phyloP scores from a whole-genome alignment of 2,113 vertebrate genomes.

The Cavia porcellus region DNA sequence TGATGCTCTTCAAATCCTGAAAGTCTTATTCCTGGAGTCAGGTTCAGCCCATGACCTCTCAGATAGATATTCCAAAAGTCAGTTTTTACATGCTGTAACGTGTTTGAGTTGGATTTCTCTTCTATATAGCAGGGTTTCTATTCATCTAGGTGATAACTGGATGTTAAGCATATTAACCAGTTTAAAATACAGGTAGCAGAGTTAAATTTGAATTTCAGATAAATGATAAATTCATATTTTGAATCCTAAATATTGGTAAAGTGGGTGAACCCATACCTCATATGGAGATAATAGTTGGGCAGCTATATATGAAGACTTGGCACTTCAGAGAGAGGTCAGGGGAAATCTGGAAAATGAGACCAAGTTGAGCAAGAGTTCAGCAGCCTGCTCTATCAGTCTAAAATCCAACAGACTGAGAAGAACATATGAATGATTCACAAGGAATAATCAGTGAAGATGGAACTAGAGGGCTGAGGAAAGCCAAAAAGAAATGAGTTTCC shows the following conservation, averaged over 20 bases:
- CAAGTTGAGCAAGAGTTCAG: background rate
- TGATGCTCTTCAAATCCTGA: background rate
- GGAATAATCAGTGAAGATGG: background rate
- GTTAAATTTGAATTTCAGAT: constrained; percentile 56
- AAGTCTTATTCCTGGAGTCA: background rate
- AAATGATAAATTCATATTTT: background rate
- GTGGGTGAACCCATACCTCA: background rate
- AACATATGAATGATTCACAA: background rate
- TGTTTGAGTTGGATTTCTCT: constrained; percentile 11
- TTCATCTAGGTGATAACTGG: constrained; percentile 22
- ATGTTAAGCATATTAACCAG: constrained; percentile 15
- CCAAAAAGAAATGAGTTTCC: background rate
- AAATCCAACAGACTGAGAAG: background rate
- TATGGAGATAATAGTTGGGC: background rate
- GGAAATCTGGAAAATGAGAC: background rate
- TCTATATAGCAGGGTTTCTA: background rate
- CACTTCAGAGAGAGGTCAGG: background rate
- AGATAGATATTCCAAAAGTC: background rate
- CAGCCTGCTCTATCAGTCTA: background rate
- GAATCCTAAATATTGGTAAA: background rate
- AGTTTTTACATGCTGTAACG: background rate
- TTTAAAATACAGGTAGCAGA: background rate
- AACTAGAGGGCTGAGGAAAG: constrained; percentile 2
- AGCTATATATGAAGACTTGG: background rate
- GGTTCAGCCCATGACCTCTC: background rate